Evolutionary conservation across 2,113 vertebrate species (phyloP).

Genomic region (Conger conger): DNA sequence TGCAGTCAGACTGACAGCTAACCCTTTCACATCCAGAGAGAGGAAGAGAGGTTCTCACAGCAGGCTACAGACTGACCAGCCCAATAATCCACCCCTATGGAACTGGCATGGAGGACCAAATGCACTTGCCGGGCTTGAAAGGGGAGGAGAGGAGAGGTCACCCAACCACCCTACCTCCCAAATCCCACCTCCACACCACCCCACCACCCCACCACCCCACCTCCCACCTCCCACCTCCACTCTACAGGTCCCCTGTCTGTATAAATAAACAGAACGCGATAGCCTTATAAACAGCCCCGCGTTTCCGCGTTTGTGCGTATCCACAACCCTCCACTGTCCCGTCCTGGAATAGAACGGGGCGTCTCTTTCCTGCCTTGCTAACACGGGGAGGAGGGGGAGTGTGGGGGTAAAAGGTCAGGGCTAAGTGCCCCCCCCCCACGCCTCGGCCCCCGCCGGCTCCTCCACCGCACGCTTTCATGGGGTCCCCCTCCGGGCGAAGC

Average conservation of each 20-base stretch:
- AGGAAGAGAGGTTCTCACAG: not conserved
- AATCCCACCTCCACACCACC: not conserved
- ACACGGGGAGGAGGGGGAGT: not conserved
- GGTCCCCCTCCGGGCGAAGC: not conserved
- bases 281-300: conserved; percentile 50
- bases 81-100: not conserved
- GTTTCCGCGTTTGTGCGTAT: conserved; percentile 33
- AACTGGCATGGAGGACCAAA: not conserved
- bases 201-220: too few relatives aligned
- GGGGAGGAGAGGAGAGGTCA: conserved; percentile 12
- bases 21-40: not conserved
- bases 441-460: not conserved
- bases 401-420: conserved; percentile 3
- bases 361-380: conserved; percentile 29
- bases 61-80: not conserved
- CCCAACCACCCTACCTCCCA: not conserved
- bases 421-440: not conserved
- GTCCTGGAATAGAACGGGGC: conserved; percentile 31
- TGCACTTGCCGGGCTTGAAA: not conserved
- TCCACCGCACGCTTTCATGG: not conserved
- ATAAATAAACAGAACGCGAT: conserved; percentile 56
- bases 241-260: conserved; percentile 14
- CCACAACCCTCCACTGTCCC: conserved; percentile 2
- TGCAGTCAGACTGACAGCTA: not conserved
- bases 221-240: not conserved